Conservation (phyloP, 2,888 invertebrate genomes). For the Congeria kusceri region DNA sequence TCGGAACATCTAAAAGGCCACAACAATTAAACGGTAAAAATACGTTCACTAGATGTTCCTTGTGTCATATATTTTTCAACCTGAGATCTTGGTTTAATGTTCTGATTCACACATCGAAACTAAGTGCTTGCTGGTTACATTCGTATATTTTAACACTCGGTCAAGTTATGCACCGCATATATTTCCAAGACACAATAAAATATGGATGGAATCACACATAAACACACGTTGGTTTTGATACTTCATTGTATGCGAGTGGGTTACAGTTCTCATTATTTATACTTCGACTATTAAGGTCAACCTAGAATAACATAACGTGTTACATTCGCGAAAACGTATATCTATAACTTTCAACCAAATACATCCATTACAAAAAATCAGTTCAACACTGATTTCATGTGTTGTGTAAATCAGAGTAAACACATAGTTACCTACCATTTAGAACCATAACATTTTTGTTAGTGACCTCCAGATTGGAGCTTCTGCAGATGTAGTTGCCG, state of each 20-base stretch:
- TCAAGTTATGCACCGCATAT: too few species aligned
- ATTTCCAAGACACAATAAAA: too few species aligned
- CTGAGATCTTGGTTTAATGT: conserved; percentile 39
- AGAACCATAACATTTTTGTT: conserved; percentile 57
- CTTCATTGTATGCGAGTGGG: too few species aligned
- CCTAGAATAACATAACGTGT: too few species aligned
- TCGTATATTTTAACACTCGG: background rate
- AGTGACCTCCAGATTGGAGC: conserved; percentile 57
- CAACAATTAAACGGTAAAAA: background rate
- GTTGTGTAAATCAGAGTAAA: too few species aligned
- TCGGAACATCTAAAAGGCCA: background rate
- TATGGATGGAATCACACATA: too few species aligned
- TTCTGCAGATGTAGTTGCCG: conserved; percentile 63
- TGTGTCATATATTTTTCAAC: conserved; percentile 38
- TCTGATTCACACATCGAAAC: conserved; percentile 12
- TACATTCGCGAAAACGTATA: background rate
- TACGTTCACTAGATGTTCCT: conserved; percentile 30
- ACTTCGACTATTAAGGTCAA: too few species aligned
- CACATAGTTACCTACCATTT: conserved; percentile 52
- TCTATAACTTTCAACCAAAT: background rate
- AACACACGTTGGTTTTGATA: too few species aligned
- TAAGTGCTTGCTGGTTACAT: conserved; percentile 40
- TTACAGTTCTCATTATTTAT: too few species aligned
- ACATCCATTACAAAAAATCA: too few species aligned
- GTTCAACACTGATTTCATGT: too few species aligned